Conservation (phyloP, 92 coral and sea anemone species). For the Virgularia gustaviana region DNA sequence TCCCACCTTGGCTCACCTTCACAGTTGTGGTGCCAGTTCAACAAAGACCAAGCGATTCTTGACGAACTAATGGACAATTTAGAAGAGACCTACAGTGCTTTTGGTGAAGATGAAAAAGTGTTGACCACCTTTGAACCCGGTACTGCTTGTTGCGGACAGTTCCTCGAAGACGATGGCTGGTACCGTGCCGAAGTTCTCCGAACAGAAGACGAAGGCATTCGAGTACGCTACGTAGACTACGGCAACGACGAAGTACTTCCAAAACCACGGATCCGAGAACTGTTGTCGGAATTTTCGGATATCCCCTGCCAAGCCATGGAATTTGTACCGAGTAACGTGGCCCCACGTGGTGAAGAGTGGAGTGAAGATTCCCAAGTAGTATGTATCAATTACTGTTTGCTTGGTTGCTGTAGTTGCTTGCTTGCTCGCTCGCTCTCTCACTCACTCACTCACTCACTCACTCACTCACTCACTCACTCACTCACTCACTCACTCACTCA, state of each 20-base stretch:
- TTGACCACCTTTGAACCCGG: constrained; percentile 42
- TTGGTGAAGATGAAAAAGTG: constrained; percentile 54
- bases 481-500: no score
- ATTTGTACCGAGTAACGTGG: constrained; percentile 51
- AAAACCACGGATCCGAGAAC: constrained; percentile 50
- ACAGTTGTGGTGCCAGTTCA: constrained; percentile 61
- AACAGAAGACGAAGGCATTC: constrained; percentile 33
- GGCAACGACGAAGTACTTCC: constrained; percentile 46
- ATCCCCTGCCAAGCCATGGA: constrained; percentile 69
- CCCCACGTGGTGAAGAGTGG: constrained; percentile 43
- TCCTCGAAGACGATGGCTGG: constrained; percentile 67
- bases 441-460: no score
- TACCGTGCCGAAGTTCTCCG: constrained; percentile 66
- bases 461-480: no score
- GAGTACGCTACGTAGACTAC: constrained; percentile 46
- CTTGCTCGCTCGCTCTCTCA: no score
- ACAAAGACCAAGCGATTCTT: constrained; percentile 38
- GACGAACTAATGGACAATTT: constrained; percentile 43
- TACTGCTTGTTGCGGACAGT: constrained; percentile 68
- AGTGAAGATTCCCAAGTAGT: constrained; percentile 23
- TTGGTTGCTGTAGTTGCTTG: no score
- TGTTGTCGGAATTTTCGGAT: constrained; percentile 38
- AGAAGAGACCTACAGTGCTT: constrained; percentile 46
- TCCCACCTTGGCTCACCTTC: constrained; percentile 54
- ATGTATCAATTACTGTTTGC: no score